Base-by-base conservation (phyloP, 2,797 vertebrate genomes). In the Caiman crocodilus region DNA sequence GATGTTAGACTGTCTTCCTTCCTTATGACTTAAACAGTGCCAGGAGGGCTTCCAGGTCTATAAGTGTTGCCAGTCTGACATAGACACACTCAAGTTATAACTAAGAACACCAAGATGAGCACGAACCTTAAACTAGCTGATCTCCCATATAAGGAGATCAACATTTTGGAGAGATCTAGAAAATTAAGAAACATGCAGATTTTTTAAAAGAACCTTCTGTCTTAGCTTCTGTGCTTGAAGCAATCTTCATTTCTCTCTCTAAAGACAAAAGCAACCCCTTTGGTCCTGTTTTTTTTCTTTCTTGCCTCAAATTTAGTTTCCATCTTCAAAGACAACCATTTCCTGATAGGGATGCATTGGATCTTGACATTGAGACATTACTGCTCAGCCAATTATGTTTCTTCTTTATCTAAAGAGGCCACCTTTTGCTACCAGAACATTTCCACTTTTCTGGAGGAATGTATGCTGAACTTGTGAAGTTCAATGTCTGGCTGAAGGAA, bases 301-400 rank as follows among this genome's bases (percentile, higher is more conserved):
- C 55, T n/a, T 32, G 14, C 23, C 63, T 20, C 2, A 0, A 25
- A 35, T 79, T 58, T 58, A 63, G 14, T 58, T 42, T 64, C 82
- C 32, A 35, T 20, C 56, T 80, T 60, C 79, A 89, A 23, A 79
- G 73, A 35, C 1, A 1, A 67, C 23, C 17, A 20, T 35, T 20
- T 79, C 2, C 0, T 5, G 14, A 59, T 9, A 59, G 59, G 71
- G 16, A 4, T 25, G 5, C 7, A n/a, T 1, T 0, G 14, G 6
- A 16, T 25, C n/a, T 14, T 21, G 55, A 25, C 16, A 9, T 9
- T 65, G 4, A 18, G 14, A 64, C 14, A n/a, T 15, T 28, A 3
- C 14, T 5, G 11, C 1, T 6, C 14, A 80, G 73, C 75, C 2
- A 60, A 58, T 58, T 16, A n/a, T 26, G 59, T 26, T 2, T 12